A percentile compares a stretch with the other conserved stretches of the same genome.
Evolutionary conservation across 1,140 invertebrate genomes (phyloP).

Genomic region (Camponotus pennsylvanicus): DNA sequence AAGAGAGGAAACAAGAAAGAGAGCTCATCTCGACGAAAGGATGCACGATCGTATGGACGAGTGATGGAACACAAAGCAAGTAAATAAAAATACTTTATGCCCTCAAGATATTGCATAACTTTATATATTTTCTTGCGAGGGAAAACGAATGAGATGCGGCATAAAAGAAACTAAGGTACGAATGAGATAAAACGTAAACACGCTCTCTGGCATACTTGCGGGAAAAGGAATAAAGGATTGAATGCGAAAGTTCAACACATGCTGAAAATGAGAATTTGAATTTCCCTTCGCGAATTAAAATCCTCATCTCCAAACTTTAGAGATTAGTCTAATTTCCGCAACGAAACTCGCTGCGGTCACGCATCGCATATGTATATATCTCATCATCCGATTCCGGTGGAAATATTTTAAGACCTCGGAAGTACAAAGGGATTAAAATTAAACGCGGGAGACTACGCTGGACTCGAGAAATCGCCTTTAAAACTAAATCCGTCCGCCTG

Average conservation of each 20-base stretch:
- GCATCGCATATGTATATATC: not conserved
- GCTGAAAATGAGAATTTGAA: not conserved
- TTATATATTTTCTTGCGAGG: not conserved
- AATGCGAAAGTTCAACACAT: not conserved
- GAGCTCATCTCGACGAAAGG: not conserved
- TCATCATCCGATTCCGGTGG: too few relatives aligned
- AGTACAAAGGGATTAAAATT: not conserved
- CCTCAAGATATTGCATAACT: slow-evolving; percentile 24
- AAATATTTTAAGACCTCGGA: not conserved
- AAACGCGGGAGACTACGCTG: not conserved
- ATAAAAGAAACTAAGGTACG: not conserved
- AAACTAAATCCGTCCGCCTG: slow-evolving; percentile 1
- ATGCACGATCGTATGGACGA: not conserved
- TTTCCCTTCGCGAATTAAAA: not conserved
- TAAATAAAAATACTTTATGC: slow-evolving; percentile 28
- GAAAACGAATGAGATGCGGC: not conserved
- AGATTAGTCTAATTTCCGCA: not conserved
- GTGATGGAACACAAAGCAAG: not conserved
- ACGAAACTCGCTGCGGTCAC: not conserved
- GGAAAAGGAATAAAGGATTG: not conserved
- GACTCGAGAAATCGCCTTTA: not conserved
- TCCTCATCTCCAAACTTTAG: not conserved
- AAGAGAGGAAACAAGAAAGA: not conserved
- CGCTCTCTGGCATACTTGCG: not conserved
- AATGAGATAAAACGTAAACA: not conserved